Base-by-base conservation (phyloP, 2,888 invertebrate genomes). In the Aphodius sticticus region DNA sequence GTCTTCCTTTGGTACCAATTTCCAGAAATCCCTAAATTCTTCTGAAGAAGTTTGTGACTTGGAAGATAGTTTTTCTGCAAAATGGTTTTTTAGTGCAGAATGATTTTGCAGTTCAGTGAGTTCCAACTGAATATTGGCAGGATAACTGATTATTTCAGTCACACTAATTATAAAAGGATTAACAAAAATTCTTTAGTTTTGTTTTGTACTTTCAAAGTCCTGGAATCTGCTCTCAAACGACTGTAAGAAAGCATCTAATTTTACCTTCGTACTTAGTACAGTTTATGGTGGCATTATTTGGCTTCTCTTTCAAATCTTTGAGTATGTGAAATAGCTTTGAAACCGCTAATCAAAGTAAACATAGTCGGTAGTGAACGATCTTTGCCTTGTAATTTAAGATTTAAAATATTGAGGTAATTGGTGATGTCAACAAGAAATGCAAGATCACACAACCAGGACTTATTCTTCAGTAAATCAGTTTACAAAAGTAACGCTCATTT, bases 21-120 rank as follows among this genome's bases (percentile, higher is more conserved):
- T 78, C 76, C 78, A 78, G 69, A 78, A 78, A 78, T 78, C 53
- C 26, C 74, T 35, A 78, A 76, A 69, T 76, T 38, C 53, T 78
- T 16, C 38, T 53, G 76, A 78, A 26, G 75, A 74, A 75, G 15
- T 76, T 76, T 75, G 78, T 76, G 53, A 53, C 53, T 53, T 53
- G 53, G 6, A 53, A 53, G 53, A 53, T 53, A 53, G 1, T 53
- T 53, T 53, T 53, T 53, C 53, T 53, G 53, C 53, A 53, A 53
- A 53, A 53, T 2, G 53, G 3, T 53, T 53, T 53, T 53, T 53
- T 53, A 53, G 53, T 53, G 53, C 53, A 38, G 38, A 38, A 38
- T 38, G 38, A 7, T 38, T 38, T 38, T 38, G 38, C 38, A 53
- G 53, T 53, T 5, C 53, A 53, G 53, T 53, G 53, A 53, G 53